phyloP scores from a whole-genome alignment of 2,888 invertebrate species.

The Ferrisia virgata region DNA sequence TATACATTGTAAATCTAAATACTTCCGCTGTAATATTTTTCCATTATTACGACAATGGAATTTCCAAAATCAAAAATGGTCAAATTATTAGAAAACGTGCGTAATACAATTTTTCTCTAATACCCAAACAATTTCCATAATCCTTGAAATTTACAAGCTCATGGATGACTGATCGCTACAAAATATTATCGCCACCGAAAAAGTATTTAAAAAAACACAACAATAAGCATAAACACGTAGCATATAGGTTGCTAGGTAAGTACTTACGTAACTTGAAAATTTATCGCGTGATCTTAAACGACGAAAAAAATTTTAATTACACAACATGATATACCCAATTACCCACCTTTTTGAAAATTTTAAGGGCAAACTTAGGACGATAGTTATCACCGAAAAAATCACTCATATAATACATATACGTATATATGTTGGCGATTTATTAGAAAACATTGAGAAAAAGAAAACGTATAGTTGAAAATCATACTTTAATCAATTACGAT shows the following conservation, averaged over 20 bases:
- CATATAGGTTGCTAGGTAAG: too few species aligned
- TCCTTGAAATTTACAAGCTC: background rate
- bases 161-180: background rate
- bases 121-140: background rate
- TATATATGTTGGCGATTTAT: background rate
- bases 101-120: background rate
- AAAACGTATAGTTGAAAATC: background rate
- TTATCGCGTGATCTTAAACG: background rate
- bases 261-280: background rate
- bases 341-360: background rate
- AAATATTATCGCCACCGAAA: background rate
- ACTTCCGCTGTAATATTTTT: background rate
- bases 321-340: background rate
- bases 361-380: background rate
- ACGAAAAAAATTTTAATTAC: background rate
- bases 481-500: background rate
- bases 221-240: background rate
- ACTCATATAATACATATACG: background rate
- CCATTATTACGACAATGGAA: background rate
- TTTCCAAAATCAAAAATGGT: background rate
- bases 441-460: background rate
- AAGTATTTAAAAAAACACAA: background rate
- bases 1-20: background rate
- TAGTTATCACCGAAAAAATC: background rate
- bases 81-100: background rate